Conservation (phyloP, 2,888 invertebrate species). For the Brenthis daphne region DNA sequence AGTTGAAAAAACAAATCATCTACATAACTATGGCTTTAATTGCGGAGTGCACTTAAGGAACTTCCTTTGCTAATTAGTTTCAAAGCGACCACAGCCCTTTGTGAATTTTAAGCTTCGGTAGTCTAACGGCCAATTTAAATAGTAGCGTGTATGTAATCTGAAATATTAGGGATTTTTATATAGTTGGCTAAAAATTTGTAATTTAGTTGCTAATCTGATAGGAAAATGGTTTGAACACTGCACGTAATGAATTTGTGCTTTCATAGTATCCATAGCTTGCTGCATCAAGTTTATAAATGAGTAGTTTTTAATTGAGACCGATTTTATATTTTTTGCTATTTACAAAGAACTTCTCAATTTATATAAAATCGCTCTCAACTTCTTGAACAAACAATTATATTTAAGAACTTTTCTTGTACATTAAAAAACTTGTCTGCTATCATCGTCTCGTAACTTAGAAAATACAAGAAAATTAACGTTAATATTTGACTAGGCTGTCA, state of each 20-base stretch:
- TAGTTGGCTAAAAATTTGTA: slow-evolving; percentile 64
- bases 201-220: slow-evolving; percentile 65
- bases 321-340: slow-evolving; percentile 49
- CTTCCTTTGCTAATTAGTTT: slow-evolving; percentile 66
- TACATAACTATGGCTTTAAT: slow-evolving; percentile 18
- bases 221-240: slow-evolving; percentile 52
- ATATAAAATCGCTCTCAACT: slow-evolving; percentile 48
- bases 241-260: slow-evolving; percentile 67
- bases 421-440: neutral
- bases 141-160: slow-evolving; percentile 67
- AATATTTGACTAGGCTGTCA: slow-evolving; percentile 3
- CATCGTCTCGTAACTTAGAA: neutral
- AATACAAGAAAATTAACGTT: slow-evolving; percentile 9
- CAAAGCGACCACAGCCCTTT: slow-evolving; percentile 78
- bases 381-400: slow-evolving; percentile 14
- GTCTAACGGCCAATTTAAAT: slow-evolving; percentile 69
- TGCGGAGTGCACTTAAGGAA: slow-evolving; percentile 27
- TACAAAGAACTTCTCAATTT: slow-evolving; percentile 5
- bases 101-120: slow-evolving; percentile 76
- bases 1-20: neutral
- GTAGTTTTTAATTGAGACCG: slow-evolving; percentile 45
- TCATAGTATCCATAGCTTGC: slow-evolving; percentile 80
- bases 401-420: neutral
- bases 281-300: slow-evolving; percentile 72
- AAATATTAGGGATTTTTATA: slow-evolving; percentile 61